Percentiles rank a stretch among this genome's conserved stretches.
phyloP scores from a whole-genome alignment of 1,140 invertebrate genomes.

The Zaprionus africanus region DNA sequence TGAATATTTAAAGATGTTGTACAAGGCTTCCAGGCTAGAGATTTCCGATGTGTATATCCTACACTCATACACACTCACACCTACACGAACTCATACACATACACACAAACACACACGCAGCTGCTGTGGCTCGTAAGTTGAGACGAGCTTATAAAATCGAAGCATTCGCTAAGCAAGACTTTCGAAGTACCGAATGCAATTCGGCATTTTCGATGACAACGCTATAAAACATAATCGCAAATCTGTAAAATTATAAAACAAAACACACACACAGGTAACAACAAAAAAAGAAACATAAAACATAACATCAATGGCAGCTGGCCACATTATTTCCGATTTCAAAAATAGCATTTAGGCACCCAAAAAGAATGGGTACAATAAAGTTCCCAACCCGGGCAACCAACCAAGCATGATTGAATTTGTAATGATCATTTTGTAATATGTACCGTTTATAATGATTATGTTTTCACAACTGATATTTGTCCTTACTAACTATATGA shows the following conservation, averaged over 20 bases:
- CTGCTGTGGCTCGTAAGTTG: slow-evolving; percentile 45
- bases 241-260: slow-evolving; percentile 17
- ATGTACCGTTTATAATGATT: slow-evolving; percentile 1
- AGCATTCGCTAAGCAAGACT: slow-evolving; percentile 68
- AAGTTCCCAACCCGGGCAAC: neutral
- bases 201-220: slow-evolving; percentile 52
- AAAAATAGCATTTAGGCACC: slow-evolving; percentile 55
- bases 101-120: slow-evolving; percentile 27
- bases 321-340: slow-evolving; percentile 38
- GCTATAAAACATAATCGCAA: slow-evolving; percentile 44
- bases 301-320: slow-evolving; percentile 9
- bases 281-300: slow-evolving; percentile 15
- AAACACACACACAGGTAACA: slow-evolving; percentile 29
- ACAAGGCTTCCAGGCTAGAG: slow-evolving; percentile 76
- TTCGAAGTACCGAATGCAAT: slow-evolving; percentile 65
- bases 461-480: slow-evolving; percentile 1
- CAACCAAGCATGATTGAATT: slow-evolving; percentile 35
- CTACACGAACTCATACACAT: neutral
- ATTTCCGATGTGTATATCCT: slow-evolving; percentile 53
- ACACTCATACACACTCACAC: slow-evolving; percentile 24
- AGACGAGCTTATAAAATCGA: slow-evolving; percentile 63
- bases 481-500: slow-evolving; percentile 2
- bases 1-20: slow-evolving; percentile 73
- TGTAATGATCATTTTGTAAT: slow-evolving; percentile 29
- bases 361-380: slow-evolving; percentile 25